Conservation (phyloP, 2,797 vertebrate genomes). For the Microctenopoma lineatum region DNA sequence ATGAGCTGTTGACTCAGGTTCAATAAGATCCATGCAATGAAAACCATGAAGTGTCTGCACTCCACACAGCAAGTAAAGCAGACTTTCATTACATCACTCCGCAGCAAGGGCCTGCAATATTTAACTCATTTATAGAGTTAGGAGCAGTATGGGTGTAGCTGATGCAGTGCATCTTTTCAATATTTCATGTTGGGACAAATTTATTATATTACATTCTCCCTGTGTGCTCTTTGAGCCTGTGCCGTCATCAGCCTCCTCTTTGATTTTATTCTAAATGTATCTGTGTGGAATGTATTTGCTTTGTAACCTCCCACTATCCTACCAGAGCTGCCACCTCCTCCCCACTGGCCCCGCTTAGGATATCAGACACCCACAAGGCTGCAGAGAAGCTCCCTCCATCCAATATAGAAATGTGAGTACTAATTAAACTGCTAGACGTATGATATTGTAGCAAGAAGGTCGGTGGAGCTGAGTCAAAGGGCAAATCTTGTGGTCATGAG, state of each 20-base stretch:
- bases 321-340: slow-evolving; percentile 26
- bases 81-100: slow-evolving; percentile 55
- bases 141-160: slow-evolving; percentile 41
- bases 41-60: slow-evolving; percentile 62
- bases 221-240: slow-evolving; percentile 45
- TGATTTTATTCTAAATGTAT: slow-evolving; percentile 51
- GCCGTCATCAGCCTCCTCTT: slow-evolving; percentile 45
- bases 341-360: slow-evolving; percentile 22
- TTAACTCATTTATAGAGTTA: slow-evolving; percentile 62
- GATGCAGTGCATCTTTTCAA: slow-evolving; percentile 56
- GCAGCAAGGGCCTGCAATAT: slow-evolving; percentile 50
- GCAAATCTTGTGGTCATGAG: no score
- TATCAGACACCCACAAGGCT: background rate
- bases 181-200: slow-evolving; percentile 68
- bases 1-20: slow-evolving; percentile 53
- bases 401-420: background rate
- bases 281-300: slow-evolving; percentile 59
- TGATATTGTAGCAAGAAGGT: no score
- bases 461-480: no score
- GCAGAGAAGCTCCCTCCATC: background rate
- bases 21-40: slow-evolving; percentile 47
- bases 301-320: slow-evolving; percentile 34
- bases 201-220: slow-evolving; percentile 62
- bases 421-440: background rate
- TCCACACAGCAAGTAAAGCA: slow-evolving; percentile 43